Conservation (phyloP, 2,888 invertebrate genomes). For the Thymelicus lineola region DNA sequence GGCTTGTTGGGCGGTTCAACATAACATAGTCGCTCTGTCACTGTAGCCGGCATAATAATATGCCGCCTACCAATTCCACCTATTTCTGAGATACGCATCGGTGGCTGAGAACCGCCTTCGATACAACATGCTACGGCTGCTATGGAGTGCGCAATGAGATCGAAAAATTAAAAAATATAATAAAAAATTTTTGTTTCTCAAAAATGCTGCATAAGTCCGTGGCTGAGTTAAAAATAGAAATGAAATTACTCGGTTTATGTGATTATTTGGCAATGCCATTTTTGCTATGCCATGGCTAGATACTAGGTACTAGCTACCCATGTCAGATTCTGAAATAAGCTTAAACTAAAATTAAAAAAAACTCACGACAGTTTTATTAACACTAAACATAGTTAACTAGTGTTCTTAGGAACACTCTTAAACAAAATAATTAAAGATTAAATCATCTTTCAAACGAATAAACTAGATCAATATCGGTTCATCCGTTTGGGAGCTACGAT, state of each 20-base stretch:
- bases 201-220: neutral
- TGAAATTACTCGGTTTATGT: neutral
- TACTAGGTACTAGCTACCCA: too few relatives aligned
- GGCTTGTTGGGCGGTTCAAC: slow-evolving; percentile 68
- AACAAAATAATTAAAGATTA: too few relatives aligned
- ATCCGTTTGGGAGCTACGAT: too few relatives aligned
- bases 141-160: neutral
- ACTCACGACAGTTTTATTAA: too few relatives aligned
- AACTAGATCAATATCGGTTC: too few relatives aligned
- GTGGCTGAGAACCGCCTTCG: slow-evolving; percentile 72
- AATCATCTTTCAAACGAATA: too few relatives aligned
- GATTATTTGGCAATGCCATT: too few relatives aligned
- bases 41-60: slow-evolving; percentile 74
- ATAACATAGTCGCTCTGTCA: slow-evolving; percentile 69
- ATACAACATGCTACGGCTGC: slow-evolving; percentile 55
- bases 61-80: slow-evolving; percentile 82
- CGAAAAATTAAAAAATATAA: neutral
- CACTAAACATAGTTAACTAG: too few relatives aligned
- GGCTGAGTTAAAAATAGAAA: neutral
- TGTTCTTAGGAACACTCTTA: too few relatives aligned
- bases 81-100: slow-evolving; percentile 80
- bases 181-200: neutral
- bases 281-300: too few relatives aligned
- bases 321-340: too few relatives aligned
- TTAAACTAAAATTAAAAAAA: too few relatives aligned